Evolutionary conservation across 1,140 invertebrate genomes (phyloP).

Genomic region (Drosophila hydei): DNA sequence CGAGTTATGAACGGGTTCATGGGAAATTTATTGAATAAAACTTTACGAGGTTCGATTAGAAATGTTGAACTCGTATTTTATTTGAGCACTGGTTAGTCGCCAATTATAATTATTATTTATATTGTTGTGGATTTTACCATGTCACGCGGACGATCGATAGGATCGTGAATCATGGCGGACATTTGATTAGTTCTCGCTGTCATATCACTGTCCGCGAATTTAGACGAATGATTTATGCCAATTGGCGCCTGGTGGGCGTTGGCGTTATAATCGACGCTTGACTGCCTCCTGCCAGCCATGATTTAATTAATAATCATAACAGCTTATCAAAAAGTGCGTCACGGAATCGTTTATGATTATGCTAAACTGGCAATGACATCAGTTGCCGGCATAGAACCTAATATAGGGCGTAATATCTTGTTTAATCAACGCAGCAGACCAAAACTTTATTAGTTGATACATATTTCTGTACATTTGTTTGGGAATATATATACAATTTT

Average conservation of each 20-base stretch:
- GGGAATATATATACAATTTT: no score
- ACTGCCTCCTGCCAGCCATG: not conserved
- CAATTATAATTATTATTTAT: constrained; percentile 15
- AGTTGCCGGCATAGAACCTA: not conserved
- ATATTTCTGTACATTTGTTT: no score
- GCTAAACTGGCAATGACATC: constrained; percentile 27
- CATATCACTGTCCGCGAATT: constrained; percentile 32
- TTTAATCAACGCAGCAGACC: no score
- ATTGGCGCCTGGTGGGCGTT: constrained; percentile 11
- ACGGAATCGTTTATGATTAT: constrained; percentile 27
- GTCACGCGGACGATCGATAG: constrained; percentile 26
- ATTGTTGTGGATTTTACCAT: constrained; percentile 33
- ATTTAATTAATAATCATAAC: constrained; percentile 30
- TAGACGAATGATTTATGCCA: constrained; percentile 22
- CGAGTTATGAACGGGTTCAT: constrained; percentile 18
- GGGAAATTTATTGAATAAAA: constrained; percentile 14
- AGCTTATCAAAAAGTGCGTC: constrained; percentile 21
- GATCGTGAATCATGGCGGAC: constrained; percentile 34
- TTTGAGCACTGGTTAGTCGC: not conserved
- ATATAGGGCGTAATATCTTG: constrained; percentile 2
- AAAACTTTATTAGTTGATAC: no score
- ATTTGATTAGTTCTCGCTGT: constrained; percentile 39
- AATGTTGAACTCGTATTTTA: constrained; percentile 21
- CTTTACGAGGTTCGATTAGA: constrained; percentile 27
- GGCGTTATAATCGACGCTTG: constrained; percentile 17